A percentile compares a stretch with the other conserved stretches of the same genome.
These are phyloP conservation scores for Spilogale gracilis DNA, from an alignment of 2,113 vertebrate species.

Conservation along the genomic window DNA sequence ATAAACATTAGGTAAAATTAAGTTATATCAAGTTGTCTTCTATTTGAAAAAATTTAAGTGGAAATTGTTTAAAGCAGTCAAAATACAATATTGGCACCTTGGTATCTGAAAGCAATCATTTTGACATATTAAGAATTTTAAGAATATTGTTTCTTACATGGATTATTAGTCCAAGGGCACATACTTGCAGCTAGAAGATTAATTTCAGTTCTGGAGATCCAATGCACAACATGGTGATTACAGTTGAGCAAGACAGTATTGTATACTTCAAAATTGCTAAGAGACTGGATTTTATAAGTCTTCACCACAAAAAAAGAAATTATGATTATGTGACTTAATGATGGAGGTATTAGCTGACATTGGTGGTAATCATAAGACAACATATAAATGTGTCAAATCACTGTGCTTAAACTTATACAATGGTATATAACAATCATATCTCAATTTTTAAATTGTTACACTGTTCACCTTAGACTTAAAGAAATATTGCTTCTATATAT, in stretches of 20 bases:
- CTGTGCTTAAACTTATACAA: background rate
- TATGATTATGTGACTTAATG: background rate
- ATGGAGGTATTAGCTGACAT: background rate
- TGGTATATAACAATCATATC: background rate
- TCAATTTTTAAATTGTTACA: background rate
- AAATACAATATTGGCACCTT: conserved; percentile 65
- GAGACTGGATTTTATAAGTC: background rate
- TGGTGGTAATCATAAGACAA: background rate
- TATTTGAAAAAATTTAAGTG: conserved; percentile 88
- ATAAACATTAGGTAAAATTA: conserved; percentile 93
- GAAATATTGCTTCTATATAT: background rate
- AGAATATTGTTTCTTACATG: background rate
- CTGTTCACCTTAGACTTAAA: background rate
- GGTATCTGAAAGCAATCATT: conserved; percentile 52
- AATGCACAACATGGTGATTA: background rate
- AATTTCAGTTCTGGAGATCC: background rate
- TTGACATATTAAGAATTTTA: background rate
- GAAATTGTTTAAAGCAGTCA: conserved; percentile 69
- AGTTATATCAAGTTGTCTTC: conserved; percentile 99
- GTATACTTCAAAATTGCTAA: background rate
- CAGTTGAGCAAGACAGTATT: background rate
- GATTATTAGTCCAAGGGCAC: background rate
- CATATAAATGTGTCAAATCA: background rate
- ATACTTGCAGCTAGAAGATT: background rate
- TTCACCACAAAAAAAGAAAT: background rate